Base-by-base conservation (phyloP, 2,797 vertebrate genomes). In the Mico argentatus region DNA sequence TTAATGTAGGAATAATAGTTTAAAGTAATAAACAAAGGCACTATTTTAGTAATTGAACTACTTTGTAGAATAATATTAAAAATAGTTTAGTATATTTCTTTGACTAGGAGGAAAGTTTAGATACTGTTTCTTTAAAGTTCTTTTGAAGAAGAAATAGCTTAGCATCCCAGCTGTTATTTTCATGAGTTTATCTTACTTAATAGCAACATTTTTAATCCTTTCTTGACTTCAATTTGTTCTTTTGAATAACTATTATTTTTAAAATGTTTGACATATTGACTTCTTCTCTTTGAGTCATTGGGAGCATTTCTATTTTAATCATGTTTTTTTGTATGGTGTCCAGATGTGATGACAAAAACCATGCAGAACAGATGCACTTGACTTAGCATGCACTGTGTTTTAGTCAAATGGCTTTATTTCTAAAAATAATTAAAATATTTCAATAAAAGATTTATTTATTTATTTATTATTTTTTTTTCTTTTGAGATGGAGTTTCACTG, bases 311-410 rank as follows among this genome's bases (percentile, higher is more conserved):
- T 95, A 92, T 83, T 94, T 93, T 64, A 83, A 91, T 70, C 24
- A 88, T 48, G 26, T 44, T 91, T 12, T 59, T 94, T 83, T 93
- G 48, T 55, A 61, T n/a, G 61, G 9, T 44, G 7, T 24, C 41
- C 76, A 92, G 39, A 95, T 89, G 30, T 50, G 46, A 79, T 79
- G 11, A 93, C 24, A n/a, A 92, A 92, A 93, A 96, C 70, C 11
- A 91, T 48, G 8, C 19, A 81, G 30, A 88, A 6, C 15, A 64
- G 70, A 94, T 72, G 72, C 17, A 91, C 10, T 96, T 90, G 80
- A 88, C 5, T 64, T 94, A 84, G 20, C 9, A 11, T 52, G 30
- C 2, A 48, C 30, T 44, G 1, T 36, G 59, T 83, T 84, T 22
- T 67, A 79, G 26, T 30, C 84, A 70, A 92, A 41, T 64, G 75